Evolutionary conservation across 1,140 invertebrate species (phyloP).

Genomic region (Aporrectodea caliginosa): DNA sequence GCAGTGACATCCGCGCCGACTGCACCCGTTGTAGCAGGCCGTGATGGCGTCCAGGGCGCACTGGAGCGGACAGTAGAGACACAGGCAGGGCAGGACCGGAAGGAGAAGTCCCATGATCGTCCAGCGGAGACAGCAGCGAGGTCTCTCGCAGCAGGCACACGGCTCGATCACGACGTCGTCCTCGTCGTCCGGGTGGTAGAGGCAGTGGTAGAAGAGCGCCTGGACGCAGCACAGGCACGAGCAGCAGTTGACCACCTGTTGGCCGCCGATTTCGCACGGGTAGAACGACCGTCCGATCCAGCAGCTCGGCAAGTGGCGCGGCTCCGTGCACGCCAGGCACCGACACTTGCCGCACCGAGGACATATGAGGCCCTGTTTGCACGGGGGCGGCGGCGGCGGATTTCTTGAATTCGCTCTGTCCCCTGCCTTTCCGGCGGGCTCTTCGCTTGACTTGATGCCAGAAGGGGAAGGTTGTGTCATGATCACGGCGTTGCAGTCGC

Average conservation of each 20-base stretch:
- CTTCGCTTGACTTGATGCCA: not conserved
- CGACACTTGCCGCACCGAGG: constrained; percentile 76
- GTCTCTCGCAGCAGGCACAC: constrained; percentile 67
- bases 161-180: constrained; percentile 72
- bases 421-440: not conserved
- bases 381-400: not conserved
- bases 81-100: constrained; percentile 75
- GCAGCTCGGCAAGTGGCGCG: constrained; percentile 73
- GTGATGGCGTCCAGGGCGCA: constrained; percentile 74
- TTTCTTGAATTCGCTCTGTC: not conserved
- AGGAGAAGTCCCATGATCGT: constrained; percentile 75
- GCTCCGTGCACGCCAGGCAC: constrained; percentile 79
- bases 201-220: constrained; percentile 85
- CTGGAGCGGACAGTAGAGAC: constrained; percentile 85
- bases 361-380: constrained; percentile 69
- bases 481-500: not conserved
- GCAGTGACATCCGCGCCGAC: constrained; percentile 67
- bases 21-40: constrained; percentile 73
- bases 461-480: constrained; percentile 5
- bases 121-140: constrained; percentile 71
- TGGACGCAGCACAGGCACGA: constrained; percentile 91
- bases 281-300: constrained; percentile 76
- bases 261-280: constrained; percentile 78
- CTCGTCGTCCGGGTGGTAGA: constrained; percentile 65
- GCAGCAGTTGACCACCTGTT: constrained; percentile 78